Conservation (phyloP, 2,113 vertebrate genomes). For the Sisor rabdophorus region DNA sequence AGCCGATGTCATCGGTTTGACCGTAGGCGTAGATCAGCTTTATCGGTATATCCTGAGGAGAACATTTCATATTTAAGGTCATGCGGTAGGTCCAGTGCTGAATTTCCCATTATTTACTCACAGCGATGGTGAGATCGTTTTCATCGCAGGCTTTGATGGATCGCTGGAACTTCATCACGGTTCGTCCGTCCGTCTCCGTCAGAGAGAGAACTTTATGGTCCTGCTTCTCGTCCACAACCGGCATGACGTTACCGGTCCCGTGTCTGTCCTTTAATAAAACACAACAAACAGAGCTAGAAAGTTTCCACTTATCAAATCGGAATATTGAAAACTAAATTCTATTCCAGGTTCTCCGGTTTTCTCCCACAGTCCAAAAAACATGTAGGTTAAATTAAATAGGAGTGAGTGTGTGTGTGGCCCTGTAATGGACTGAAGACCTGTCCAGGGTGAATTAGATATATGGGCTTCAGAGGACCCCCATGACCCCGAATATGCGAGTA, state of each 20-base stretch:
- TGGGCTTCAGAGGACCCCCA: no score
- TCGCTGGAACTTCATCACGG: conserved; percentile 65
- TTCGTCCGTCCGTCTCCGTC: conserved; percentile 62
- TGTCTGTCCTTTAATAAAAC: conserved; percentile 66
- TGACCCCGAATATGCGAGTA: no score
- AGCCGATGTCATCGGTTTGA: conserved; percentile 50
- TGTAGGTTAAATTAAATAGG: no score
- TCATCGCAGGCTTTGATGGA: conserved; percentile 66
- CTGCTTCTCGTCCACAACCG: conserved; percentile 68
- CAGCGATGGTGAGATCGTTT: conserved; percentile 68
- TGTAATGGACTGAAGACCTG: no score
- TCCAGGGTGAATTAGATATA: no score
- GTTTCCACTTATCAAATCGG: no score
- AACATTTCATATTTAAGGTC: no score
- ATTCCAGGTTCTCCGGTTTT: no score
- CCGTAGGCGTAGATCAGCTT: conserved; percentile 70
- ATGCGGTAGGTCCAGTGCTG: background rate
- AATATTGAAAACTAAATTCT: no score
- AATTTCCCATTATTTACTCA: conserved; percentile 48
- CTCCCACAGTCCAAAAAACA: no score
- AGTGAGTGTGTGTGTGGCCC: no score
- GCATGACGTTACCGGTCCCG: conserved; percentile 52
- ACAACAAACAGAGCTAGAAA: background rate
- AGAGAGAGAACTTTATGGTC: conserved; percentile 69
- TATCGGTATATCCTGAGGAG: conserved; percentile 48